These are phyloP conservation scores for Etheostoma perlongum DNA, from an alignment of 2,797 vertebrate genomes.

Conservation along the genomic window DNA sequence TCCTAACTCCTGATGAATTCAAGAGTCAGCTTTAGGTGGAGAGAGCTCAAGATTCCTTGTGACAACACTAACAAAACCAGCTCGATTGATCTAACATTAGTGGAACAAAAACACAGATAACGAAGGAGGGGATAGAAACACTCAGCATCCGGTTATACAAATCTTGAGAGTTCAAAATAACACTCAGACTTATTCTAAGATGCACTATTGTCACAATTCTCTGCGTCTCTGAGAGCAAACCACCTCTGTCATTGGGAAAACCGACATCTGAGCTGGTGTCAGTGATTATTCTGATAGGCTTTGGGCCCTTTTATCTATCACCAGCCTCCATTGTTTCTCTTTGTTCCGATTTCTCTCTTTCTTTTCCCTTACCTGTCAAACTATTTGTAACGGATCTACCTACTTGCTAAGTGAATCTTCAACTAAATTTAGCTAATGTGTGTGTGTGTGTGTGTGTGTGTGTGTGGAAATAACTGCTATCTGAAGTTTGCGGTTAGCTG, in stretches of 20 bases:
- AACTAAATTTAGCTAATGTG: neutral
- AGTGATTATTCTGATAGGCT: neutral
- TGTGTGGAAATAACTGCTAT: no score
- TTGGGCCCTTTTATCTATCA: neutral
- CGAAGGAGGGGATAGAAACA: neutral
- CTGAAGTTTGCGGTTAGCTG: no score
- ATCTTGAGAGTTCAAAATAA: no score
- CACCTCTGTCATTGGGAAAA: no score
- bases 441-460: no score
- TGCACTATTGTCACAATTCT: no score
- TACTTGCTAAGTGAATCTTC: neutral
- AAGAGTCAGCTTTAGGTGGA: neutral
- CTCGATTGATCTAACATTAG: neutral
- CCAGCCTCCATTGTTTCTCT: neutral
- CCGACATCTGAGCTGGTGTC: no score
- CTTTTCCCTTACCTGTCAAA: neutral
- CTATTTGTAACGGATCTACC: neutral
- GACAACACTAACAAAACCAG: neutral
- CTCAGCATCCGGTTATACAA: no score
- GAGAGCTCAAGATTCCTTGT: neutral
- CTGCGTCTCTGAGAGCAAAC: no score
- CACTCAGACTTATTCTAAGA: no score
- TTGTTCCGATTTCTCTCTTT: neutral
- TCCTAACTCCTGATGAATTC: constrained; percentile 47
- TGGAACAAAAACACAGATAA: neutral